phyloP scores from a whole-genome alignment of 2,888 invertebrate species.

The Drosophila suboccidentalis region DNA sequence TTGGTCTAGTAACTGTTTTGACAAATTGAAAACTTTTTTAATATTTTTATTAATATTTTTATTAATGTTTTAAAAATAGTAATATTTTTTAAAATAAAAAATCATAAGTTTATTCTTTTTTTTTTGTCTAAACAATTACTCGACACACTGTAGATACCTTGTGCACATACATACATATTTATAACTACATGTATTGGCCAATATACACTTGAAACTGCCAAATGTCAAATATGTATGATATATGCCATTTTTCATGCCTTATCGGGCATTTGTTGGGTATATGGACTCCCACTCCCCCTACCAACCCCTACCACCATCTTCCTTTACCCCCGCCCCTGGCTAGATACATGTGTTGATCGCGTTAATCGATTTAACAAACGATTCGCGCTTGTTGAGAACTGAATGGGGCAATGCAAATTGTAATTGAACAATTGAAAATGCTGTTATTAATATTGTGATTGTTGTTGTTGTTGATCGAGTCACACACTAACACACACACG shows the following conservation, averaged over 20 bases:
- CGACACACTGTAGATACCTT: background rate
- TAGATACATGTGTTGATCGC: constrained; percentile 36
- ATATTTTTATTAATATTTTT: no score
- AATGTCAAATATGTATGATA: constrained; percentile 50
- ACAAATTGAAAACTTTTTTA: background rate
- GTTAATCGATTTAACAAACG: constrained; percentile 65
- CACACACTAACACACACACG: background rate
- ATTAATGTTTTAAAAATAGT: no score
- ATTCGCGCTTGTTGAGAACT: constrained; percentile 42
- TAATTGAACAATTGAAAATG: constrained; percentile 57
- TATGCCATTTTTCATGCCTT: constrained; percentile 50
- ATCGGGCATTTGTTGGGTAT: constrained; percentile 50
- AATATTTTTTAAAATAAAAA: no score
- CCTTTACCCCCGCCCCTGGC: background rate
- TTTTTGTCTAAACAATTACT: background rate
- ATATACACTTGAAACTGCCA: constrained; percentile 74
- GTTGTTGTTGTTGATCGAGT: constrained; percentile 28
- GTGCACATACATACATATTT: background rate
- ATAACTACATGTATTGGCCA: constrained; percentile 55
- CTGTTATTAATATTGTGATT: constrained; percentile 32
- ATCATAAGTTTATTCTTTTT: no score
- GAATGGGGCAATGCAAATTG: constrained; percentile 59
- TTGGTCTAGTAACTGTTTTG: background rate
- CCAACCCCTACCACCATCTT: background rate
- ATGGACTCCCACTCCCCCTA: background rate